These are phyloP conservation scores for Lasioglossum pauxillum DNA, from an alignment of 2,888 invertebrate species.

Conservation along the genomic window DNA sequence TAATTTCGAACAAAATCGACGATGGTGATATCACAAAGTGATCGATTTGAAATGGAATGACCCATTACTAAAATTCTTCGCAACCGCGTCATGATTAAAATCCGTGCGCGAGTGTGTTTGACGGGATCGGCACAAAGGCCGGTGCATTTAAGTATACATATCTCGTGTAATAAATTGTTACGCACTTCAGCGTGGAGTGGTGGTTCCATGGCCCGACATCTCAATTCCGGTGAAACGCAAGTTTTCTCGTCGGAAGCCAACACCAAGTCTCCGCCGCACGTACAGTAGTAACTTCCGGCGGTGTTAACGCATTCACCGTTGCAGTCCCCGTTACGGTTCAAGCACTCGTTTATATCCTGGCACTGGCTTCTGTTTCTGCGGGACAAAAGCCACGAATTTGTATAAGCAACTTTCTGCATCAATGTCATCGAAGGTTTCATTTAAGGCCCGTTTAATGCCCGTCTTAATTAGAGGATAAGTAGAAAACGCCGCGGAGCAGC, in stretches of 20 bases:
- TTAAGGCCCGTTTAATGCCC: not conserved
- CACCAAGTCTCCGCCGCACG: conserved; percentile 80
- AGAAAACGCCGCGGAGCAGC: not conserved
- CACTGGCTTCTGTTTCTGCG: conserved; percentile 80
- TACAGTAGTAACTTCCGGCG: conserved; percentile 81
- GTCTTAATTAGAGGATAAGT: not conserved
- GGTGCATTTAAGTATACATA: not conserved
- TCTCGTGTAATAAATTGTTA: conserved; percentile 36
- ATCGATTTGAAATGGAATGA: too few relatives aligned
- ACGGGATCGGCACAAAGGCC: not conserved
- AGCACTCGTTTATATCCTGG: conserved; percentile 83
- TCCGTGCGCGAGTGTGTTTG: not conserved
- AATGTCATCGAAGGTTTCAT: not conserved
- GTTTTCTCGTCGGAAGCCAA: conserved; percentile 81
- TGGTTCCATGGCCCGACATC: conserved; percentile 75
- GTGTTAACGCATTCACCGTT: conserved; percentile 83
- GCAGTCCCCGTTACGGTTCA: conserved; percentile 82
- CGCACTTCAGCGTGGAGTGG: conserved; percentile 79
- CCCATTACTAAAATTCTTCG: not conserved
- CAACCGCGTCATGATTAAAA: not conserved
- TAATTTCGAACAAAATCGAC: too few relatives aligned
- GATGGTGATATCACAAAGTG: too few relatives aligned
- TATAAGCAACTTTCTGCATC: conserved; percentile 5
- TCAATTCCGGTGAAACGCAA: conserved; percentile 75
- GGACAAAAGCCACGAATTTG: conserved; percentile 41